Percentiles rank a stretch among this genome's conserved stretches.
Evolutionary conservation across 2,113 vertebrate species (phyloP).

Genomic region (Riparia riparia): DNA sequence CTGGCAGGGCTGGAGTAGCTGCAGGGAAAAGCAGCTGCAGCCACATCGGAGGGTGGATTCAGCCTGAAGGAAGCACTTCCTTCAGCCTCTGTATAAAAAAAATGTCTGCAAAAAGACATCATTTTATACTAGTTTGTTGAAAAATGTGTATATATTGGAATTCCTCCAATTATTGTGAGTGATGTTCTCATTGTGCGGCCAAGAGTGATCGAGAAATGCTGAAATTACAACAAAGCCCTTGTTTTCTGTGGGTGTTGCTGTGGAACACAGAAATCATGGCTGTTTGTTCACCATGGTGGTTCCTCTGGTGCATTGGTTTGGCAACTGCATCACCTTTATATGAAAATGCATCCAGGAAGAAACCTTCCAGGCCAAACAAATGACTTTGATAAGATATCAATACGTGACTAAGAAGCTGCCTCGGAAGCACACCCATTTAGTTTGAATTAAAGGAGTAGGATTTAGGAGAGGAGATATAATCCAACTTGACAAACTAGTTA

Average conservation of each 20-base stretch:
- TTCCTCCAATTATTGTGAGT: not conserved
- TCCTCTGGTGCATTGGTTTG: not conserved
- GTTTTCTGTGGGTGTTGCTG: not conserved
- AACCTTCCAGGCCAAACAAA: slow-evolving; percentile 23
- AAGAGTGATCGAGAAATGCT: not conserved
- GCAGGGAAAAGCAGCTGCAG: not conserved
- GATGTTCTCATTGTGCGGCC: not conserved
- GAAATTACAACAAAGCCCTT: not conserved
- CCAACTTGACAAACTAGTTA: slow-evolving; percentile 79
- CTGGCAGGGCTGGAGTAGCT: not conserved
- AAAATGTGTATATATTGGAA: not conserved
- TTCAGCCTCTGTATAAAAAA: not conserved
- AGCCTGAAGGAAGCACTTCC: not conserved
- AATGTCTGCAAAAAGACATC: not conserved
- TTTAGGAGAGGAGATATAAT: slow-evolving; percentile 79
- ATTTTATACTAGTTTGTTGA: not conserved
- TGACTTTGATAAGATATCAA: slow-evolving; percentile 34
- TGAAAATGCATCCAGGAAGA: not conserved
- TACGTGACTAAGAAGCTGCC: slow-evolving; percentile 28
- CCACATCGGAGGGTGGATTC: not conserved
- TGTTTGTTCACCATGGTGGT: not conserved
- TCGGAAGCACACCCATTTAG: slow-evolving; percentile 49
- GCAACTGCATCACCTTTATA: not conserved
- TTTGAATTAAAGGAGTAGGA: slow-evolving; percentile 37
- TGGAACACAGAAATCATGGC: not conserved